phyloP scores from a whole-genome alignment of 2,113 vertebrate genomes.

The Xerus inauris region DNA sequence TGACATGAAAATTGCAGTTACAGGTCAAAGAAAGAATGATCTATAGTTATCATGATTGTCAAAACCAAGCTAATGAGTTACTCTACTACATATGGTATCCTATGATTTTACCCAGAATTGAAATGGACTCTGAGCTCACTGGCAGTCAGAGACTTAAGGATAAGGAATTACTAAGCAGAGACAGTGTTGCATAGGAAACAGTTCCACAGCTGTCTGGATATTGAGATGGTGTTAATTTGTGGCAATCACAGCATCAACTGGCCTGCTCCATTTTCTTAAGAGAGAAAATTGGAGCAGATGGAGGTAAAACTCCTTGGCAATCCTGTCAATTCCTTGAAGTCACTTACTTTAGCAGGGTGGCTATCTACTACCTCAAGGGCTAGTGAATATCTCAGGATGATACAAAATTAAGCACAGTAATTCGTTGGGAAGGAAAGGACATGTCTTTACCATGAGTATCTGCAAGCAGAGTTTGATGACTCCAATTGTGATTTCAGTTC shows the following conservation, averaged over 20 bases:
- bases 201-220: background rate
- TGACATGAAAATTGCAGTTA: conserved; percentile 1
- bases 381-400: background rate
- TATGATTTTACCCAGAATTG: background rate
- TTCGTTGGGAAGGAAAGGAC: background rate
- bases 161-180: background rate
- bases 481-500: background rate
- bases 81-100: background rate
- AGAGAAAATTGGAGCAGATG: background rate
- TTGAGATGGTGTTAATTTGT: background rate
- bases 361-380: too few species aligned
- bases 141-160: background rate
- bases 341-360: background rate
- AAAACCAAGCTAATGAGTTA: background rate
- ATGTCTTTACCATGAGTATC: background rate
- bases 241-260: background rate
- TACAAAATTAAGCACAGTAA: background rate
- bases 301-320: background rate
- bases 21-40: background rate
- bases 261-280: background rate
- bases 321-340: background rate
- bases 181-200: background rate
- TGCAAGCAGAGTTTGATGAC: background rate
- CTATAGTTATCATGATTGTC: background rate
- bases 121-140: background rate